phyloP scores from a whole-genome alignment of 2,888 invertebrate genomes.

The Cataglyphis albicans region DNA sequence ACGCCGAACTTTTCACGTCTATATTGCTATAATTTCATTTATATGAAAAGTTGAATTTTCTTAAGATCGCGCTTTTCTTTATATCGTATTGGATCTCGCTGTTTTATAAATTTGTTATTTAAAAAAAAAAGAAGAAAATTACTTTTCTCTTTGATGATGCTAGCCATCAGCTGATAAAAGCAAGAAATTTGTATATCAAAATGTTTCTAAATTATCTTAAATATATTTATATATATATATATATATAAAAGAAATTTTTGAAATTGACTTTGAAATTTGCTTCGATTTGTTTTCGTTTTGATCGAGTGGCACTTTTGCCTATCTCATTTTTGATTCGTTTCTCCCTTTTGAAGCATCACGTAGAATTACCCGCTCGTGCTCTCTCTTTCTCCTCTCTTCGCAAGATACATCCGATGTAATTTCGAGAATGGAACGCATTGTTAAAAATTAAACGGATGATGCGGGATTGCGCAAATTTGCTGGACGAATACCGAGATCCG shows the following conservation, averaged over 20 bases:
- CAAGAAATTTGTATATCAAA: background rate
- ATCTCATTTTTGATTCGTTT: background rate
- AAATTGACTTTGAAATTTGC: background rate
- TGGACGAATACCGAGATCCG: background rate
- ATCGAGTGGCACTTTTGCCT: conserved; percentile 24
- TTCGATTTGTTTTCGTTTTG: conserved; percentile 9
- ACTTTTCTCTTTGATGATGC: background rate
- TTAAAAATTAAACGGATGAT: conserved; percentile 74
- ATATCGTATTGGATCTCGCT: background rate
- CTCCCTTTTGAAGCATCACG: background rate
- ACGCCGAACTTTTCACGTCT: conserved; percentile 19
- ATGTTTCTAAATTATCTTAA: too few species aligned
- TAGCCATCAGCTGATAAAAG: background rate
- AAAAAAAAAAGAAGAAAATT: background rate
- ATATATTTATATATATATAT: too few species aligned
- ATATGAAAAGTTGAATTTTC: background rate
- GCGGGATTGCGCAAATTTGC: conserved; percentile 62
- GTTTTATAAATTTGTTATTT: background rate
- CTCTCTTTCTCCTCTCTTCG: background rate
- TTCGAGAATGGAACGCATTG: conserved; percentile 68
- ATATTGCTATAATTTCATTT: conserved; percentile 27
- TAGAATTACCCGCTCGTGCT: background rate
- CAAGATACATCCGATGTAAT: conserved; percentile 61
- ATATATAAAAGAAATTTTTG: background rate
- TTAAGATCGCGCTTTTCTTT: background rate